Conservation (phyloP, 2,113 vertebrate species). For the Ochotona curzoniae region DNA sequence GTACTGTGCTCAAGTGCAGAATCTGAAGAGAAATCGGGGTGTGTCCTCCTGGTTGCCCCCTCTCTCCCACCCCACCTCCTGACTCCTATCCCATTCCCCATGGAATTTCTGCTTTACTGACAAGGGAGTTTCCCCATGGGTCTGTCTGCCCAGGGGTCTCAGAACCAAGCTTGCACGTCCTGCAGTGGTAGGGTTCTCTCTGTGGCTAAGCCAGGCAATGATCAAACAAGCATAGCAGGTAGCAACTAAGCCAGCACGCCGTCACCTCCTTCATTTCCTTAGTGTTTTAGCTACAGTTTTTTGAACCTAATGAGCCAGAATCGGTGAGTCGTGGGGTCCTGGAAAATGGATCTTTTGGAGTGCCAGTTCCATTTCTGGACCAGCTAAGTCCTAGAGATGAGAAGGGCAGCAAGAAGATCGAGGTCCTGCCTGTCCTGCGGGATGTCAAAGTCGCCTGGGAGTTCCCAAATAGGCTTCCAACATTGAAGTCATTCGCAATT, state of each 20-base stretch:
- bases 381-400: background rate
- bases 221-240: background rate
- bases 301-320: background rate
- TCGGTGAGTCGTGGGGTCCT: background rate
- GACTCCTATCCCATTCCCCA: background rate
- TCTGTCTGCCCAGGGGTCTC: background rate
- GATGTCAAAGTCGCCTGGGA: background rate
- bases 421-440: background rate
- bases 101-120: background rate
- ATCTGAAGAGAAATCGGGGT: background rate
- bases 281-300: background rate
- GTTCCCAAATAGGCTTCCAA: background rate
- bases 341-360: background rate
- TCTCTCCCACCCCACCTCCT: too few species aligned
- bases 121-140: background rate
- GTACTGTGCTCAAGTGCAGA: background rate
- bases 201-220: too few species aligned
- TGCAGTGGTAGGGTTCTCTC: background rate
- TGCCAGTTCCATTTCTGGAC: background rate
- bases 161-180: background rate
- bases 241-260: background rate
- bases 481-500: background rate
- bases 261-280: background rate
- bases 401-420: background rate
- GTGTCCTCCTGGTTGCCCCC: background rate